Conservation (phyloP, 2,888 invertebrate species). For the Alentia gelatinosa region DNA sequence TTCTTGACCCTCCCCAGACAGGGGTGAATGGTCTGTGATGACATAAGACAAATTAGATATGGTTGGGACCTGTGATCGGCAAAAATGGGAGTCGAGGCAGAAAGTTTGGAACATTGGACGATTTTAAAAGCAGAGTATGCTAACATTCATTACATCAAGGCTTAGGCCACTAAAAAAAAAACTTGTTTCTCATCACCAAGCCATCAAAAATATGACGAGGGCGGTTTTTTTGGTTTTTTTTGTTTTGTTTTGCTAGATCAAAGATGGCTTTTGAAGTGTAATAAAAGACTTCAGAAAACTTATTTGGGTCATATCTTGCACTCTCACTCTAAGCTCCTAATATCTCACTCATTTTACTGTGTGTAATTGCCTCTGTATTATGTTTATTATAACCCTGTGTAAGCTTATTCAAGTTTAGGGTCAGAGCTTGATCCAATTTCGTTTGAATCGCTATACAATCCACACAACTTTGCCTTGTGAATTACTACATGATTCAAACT, state of each 20-base stretch:
- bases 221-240: too few species aligned
- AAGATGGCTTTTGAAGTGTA: background rate
- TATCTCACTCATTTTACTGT: background rate
- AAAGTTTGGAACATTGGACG: background rate
- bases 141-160: background rate
- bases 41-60: too few species aligned
- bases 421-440: background rate
- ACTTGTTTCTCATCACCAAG: too few species aligned
- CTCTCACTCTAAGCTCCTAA: background rate
- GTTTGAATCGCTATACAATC: background rate
- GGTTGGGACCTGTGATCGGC: too few species aligned
- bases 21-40: too few species aligned
- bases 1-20: too few species aligned
- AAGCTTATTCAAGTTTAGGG: background rate
- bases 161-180: background rate
- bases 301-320: background rate
- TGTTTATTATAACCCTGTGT: background rate
- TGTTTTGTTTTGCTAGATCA: background rate
- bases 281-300: background rate
- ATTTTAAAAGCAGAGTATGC: background rate
- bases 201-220: too few species aligned
- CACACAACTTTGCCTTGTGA: background rate
- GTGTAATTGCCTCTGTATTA: background rate
- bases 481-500: background rate
- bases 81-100: background rate